A percentile compares a stretch with the other conserved stretches of the same genome.
These are phyloP conservation scores for Polydrusus pterygomalis DNA, from an alignment of 2,888 invertebrate genomes.

Conservation along the genomic window DNA sequence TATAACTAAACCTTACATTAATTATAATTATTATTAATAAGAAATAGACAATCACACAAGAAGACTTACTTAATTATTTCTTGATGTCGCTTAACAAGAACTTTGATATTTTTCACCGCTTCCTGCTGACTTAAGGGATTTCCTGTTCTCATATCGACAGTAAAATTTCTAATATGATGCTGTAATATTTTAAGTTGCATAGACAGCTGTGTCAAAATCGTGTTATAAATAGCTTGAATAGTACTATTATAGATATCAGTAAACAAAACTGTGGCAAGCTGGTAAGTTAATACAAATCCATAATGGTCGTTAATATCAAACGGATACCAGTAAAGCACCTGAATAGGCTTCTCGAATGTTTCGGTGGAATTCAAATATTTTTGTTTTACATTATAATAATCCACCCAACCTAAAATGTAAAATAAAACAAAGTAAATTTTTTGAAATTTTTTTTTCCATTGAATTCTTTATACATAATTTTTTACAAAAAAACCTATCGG, in stretches of 20 bases:
- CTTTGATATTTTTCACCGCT: conserved; percentile 18
- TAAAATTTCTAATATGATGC: conserved; percentile 19
- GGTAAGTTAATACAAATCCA: conserved; percentile 26
- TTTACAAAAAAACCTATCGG: no score
- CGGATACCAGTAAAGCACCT: conserved; percentile 37
- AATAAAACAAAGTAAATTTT: no score
- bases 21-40: no score
- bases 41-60: background rate
- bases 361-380: background rate
- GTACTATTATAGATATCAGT: conserved; percentile 34
- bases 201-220: conserved; percentile 27
- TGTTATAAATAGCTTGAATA: conserved; percentile 28
- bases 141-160: background rate
- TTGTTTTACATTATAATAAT: conserved; percentile 27
- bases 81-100: conserved; percentile 31
- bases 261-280: conserved; percentile 18
- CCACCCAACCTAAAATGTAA: conserved; percentile 20
- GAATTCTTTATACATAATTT: no score
- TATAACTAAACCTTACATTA: no score
- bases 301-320: conserved; percentile 37
- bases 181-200: conserved; percentile 36
- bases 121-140: background rate
- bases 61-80: conserved; percentile 33
- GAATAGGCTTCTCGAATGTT: conserved; percentile 18
- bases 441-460: no score